A percentile compares a stretch with the other conserved stretches of the same genome.
These are phyloP conservation scores for Acanthurus lineatus DNA, from an alignment of 2,797 vertebrate genomes.

Conservation along the genomic window DNA sequence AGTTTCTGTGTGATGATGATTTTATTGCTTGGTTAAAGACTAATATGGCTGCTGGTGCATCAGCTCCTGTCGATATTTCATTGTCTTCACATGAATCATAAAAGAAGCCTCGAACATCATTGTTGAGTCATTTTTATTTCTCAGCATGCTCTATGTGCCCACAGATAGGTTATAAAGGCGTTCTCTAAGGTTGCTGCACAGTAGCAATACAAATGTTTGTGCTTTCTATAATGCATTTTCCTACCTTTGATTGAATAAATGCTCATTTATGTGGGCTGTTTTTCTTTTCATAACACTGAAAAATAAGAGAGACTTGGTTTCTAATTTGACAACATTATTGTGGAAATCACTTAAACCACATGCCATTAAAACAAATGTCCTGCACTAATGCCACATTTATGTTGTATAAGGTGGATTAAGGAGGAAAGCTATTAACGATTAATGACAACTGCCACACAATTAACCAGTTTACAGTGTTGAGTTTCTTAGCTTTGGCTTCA, in stretches of 20 bases:
- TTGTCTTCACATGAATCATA: conserved; percentile 5
- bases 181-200: not conserved
- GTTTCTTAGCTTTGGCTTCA: not conserved
- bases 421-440: conserved; percentile 10
- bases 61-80: conserved; percentile 3
- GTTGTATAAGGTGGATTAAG: not conserved
- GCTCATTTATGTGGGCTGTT: no score
- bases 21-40: conserved; percentile 3
- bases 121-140: conserved; percentile 1
- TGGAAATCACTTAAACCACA: not conserved
- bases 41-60: conserved; percentile 5
- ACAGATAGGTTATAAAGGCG: not conserved
- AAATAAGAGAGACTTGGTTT: no score
- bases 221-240: not conserved
- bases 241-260: no score
- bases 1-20: conserved; percentile 3
- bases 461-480: not conserved
- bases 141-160: not conserved
- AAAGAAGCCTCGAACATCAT: not conserved
- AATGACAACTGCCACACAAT: conserved; percentile 11
- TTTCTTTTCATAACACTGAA: no score
- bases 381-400: not conserved
- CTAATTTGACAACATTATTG: not conserved
- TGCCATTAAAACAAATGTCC: not conserved
- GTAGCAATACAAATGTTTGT: not conserved